A percentile compares a stretch with the other conserved stretches of the same genome.
phyloP scores from a whole-genome alignment of 2,113 vertebrate species.

The Alectura lathami region DNA sequence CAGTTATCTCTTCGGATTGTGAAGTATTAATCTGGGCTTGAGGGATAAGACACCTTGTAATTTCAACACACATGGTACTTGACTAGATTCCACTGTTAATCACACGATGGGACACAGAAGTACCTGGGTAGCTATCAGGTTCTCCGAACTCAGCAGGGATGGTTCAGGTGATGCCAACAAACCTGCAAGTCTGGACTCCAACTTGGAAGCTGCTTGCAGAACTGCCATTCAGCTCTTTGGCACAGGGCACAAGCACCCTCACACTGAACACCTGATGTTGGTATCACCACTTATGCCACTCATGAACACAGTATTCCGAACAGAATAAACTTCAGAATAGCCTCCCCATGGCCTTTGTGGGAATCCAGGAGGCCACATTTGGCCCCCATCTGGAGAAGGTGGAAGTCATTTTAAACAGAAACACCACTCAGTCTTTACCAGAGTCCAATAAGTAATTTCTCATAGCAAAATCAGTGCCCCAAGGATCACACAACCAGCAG shows the following conservation, averaged over 20 bases:
- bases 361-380: not conserved
- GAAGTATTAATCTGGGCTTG: not conserved
- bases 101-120: not conserved
- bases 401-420: not conserved
- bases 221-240: not conserved
- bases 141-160: not conserved
- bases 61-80: rapidly evolving
- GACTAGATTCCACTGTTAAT: not conserved
- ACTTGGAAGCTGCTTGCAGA: not conserved
- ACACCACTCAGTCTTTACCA: not conserved
- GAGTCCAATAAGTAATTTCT: not conserved
- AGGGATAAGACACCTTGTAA: not conserved
- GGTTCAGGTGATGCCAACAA: not conserved
- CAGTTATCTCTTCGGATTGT: not conserved
- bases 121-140: rapidly evolving
- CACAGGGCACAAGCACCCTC: not conserved
- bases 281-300: not conserved
- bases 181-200: not conserved
- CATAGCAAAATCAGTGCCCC: not conserved
- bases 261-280: rapidly evolving
- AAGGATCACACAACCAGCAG: not conserved
- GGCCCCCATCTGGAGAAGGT: not conserved
- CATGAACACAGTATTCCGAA: not conserved
- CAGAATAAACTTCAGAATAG: not conserved
- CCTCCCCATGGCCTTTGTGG: not conserved